A percentile compares a stretch with the other conserved stretches of the same genome.
phyloP scores from a whole-genome alignment of 64 coral and sea anemone species.

The Acropora tenuis region DNA sequence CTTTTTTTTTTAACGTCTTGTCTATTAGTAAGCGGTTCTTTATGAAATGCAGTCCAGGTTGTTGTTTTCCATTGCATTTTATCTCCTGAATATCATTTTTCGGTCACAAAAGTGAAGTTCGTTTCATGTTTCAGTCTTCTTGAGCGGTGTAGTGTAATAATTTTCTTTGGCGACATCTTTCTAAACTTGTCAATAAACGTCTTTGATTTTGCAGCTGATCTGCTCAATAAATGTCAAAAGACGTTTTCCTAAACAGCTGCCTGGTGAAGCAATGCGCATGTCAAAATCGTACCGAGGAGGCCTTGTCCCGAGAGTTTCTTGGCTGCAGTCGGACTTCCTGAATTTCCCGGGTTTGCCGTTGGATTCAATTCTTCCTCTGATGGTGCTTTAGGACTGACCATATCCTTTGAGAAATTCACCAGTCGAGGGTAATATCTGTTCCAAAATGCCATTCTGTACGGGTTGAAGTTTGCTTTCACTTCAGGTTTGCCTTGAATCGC shows the following conservation, averaged over 20 bases:
- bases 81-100: background rate
- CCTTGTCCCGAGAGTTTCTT: background rate
- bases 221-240: background rate
- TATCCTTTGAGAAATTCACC: constrained; percentile 16
- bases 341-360: background rate
- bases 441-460: constrained; percentile 67
- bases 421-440: constrained; percentile 20
- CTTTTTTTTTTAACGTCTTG: too few species aligned
- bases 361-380: too few species aligned
- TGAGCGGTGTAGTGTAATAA: background rate
- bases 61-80: background rate
- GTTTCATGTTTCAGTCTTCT: background rate
- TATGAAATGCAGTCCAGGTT: too few species aligned
- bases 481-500: constrained; percentile 27
- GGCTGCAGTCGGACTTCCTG: background rate
- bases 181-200: background rate
- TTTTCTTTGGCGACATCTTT: background rate
- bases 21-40: too few species aligned
- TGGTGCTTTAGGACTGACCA: background rate
- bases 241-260: background rate
- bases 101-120: background rate
- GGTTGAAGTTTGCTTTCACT: constrained; percentile 35
- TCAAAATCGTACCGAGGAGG: background rate
- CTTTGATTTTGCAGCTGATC: background rate
- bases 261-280: background rate